Evolutionary conservation across 37 sponge, comb jelly and placozoan genomes (phyloP).

Genomic region (Beroe ovata): DNA sequence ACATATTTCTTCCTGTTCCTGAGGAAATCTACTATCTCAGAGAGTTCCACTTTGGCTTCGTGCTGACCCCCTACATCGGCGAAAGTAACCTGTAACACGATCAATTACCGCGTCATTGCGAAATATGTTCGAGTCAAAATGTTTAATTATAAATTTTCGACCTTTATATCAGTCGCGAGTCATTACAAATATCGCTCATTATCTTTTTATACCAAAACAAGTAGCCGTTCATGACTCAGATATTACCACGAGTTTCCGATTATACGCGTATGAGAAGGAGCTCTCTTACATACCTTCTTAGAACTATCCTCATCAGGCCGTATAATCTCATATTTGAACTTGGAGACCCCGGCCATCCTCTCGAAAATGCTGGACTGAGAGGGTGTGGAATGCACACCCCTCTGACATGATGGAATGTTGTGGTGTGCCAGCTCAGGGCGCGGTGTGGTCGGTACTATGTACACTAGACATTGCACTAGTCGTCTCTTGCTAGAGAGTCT

Average conservation of each 20-base stretch:
- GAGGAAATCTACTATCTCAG: conserved; percentile 50
- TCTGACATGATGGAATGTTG: background rate
- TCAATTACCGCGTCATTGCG: too few relatives aligned
- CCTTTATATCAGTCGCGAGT: too few relatives aligned
- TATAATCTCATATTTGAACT: background rate
- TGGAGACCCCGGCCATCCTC: background rate
- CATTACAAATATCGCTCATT: too few relatives aligned
- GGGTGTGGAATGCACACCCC: background rate
- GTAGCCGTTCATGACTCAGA: too few relatives aligned
- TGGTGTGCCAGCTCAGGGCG: background rate
- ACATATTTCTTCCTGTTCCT: conserved; percentile 45
- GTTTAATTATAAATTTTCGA: too few relatives aligned
- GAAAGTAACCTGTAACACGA: conserved; percentile 46
- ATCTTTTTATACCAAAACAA: too few relatives aligned
- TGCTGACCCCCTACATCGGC: conserved; percentile 34
- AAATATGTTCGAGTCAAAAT: too few relatives aligned
- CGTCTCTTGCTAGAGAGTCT: conserved; percentile 12
- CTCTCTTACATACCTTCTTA: background rate
- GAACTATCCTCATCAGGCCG: background rate
- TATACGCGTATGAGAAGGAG: too few relatives aligned
- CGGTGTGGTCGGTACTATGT: background rate
- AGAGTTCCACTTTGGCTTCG: conserved; percentile 53
- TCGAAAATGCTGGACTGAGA: background rate
- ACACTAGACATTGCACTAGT: too few relatives aligned
- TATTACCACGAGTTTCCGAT: too few relatives aligned